Evolutionary conservation across 1,140 invertebrate species (phyloP).

Genomic region (Hesperophylax magnus): DNA sequence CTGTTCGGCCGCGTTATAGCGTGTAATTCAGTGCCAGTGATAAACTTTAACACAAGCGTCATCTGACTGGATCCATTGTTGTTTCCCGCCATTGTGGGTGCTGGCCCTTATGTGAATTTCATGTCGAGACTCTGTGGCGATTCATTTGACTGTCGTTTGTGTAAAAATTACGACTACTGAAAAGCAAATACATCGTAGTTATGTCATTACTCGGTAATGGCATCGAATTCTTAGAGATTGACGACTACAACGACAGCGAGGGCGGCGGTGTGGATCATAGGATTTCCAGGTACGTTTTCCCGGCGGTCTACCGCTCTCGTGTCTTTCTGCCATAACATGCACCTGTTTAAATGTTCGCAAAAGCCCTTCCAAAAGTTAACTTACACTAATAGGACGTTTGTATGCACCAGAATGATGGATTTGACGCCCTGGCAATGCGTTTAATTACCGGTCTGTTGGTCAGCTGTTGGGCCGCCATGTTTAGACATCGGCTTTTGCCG

Average conservation of each 20-base stretch:
- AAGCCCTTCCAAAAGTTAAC: neutral
- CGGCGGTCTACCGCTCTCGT: slow-evolving; percentile 33
- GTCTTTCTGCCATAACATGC: neutral
- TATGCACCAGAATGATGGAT: neutral
- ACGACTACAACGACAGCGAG: slow-evolving; percentile 70
- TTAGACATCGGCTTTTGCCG: slow-evolving; percentile 59
- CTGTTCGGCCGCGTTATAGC: slow-evolving; percentile 15
- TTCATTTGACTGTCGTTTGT: slow-evolving; percentile 40
- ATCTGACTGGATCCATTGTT: slow-evolving; percentile 70
- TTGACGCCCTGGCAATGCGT: slow-evolving; percentile 42
- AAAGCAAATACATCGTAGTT: slow-evolving; percentile 59
- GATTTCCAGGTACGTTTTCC: slow-evolving; percentile 64
- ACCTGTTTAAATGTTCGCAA: neutral
- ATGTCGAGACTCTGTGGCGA: slow-evolving; percentile 40
- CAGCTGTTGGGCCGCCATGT: slow-evolving; percentile 73
- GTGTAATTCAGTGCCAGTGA: slow-evolving; percentile 33
- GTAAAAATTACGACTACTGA: slow-evolving; percentile 49
- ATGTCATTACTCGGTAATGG: slow-evolving; percentile 71
- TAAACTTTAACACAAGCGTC: slow-evolving; percentile 62
- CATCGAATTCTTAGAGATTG: slow-evolving; percentile 69
- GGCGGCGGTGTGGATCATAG: slow-evolving; percentile 70
- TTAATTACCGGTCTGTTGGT: slow-evolving; percentile 67
- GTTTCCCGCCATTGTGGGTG: slow-evolving; percentile 72
- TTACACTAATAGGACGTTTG: slow-evolving; percentile 6
- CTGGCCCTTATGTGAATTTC: slow-evolving; percentile 58